Conservation (phyloP, 2,888 invertebrate genomes). For the Entomobrya proxima region DNA sequence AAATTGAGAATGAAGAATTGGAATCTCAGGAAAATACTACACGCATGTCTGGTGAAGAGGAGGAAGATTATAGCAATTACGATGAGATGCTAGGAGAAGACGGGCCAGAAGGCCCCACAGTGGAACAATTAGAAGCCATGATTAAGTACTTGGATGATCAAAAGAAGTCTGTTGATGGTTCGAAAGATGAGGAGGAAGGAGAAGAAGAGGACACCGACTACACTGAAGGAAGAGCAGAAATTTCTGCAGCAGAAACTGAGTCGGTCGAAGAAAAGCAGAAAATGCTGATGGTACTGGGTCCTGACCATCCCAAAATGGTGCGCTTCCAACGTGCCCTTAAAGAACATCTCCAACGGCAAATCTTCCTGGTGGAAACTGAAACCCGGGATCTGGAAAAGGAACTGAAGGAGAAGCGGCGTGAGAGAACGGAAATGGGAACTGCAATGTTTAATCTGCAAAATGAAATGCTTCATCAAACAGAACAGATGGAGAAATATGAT, state of each 20-base stretch:
- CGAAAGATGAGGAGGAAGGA: background rate
- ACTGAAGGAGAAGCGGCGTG: slow-evolving; percentile 79
- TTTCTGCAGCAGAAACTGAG: background rate
- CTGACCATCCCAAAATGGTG: slow-evolving; percentile 85
- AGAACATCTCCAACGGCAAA: slow-evolving; percentile 83
- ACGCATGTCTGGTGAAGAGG: background rate
- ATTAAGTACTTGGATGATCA: slow-evolving; percentile 61
- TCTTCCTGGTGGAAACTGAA: slow-evolving; percentile 83
- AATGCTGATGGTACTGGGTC: slow-evolving; percentile 81
- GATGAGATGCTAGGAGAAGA: slow-evolving; percentile 55
- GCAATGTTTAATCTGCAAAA: slow-evolving; percentile 82
- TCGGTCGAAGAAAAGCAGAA: slow-evolving; percentile 71
- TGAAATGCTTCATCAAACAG: slow-evolving; percentile 80
- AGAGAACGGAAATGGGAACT: slow-evolving; percentile 81
- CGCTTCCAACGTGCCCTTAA: slow-evolving; percentile 85
- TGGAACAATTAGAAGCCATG: slow-evolving; percentile 62
- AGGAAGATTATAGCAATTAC: slow-evolving; percentile 9
- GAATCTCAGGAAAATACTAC: slow-evolving; percentile 2
- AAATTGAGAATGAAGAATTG: slow-evolving; percentile 61
- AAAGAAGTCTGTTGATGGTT: slow-evolving; percentile 3
- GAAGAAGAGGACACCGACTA: background rate
- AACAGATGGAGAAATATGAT: slow-evolving; percentile 80
- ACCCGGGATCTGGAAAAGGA: slow-evolving; percentile 81
- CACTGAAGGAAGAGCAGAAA: slow-evolving; percentile 10
- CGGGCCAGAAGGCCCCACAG: slow-evolving; percentile 46